phyloP scores from a whole-genome alignment of 1,140 invertebrate species.

The Aplysia californica region DNA sequence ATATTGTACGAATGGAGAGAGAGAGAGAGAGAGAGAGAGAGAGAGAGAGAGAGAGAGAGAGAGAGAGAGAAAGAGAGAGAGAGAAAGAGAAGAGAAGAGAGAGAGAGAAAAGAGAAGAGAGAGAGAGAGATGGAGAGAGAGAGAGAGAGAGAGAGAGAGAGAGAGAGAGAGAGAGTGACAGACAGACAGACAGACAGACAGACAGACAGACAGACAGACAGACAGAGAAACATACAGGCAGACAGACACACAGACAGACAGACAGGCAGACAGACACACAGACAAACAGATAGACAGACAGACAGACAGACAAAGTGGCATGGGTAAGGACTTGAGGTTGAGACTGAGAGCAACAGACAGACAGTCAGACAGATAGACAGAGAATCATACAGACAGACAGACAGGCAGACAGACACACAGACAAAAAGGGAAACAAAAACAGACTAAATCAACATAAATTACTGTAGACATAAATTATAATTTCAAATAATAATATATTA shows the following conservation, averaged over 20 bases:
- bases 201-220: background rate
- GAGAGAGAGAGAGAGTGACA: background rate
- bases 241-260: background rate
- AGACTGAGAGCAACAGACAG: background rate
- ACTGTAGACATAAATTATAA: background rate
- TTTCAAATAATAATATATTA: no score
- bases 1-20: background rate
- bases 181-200: background rate
- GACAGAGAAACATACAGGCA: background rate
- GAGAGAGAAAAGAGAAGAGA: background rate
- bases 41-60: background rate
- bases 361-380: background rate
- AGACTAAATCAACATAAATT: background rate
- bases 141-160: background rate
- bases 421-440: background rate
- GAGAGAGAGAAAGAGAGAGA: background rate
- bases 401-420: background rate
- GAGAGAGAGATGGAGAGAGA: background rate
- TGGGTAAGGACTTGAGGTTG: background rate
- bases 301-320: no score
- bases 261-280: background rate
- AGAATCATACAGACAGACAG: background rate
- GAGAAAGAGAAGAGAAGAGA: background rate
- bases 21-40: slow-evolving; percentile 4
- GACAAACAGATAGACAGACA: background rate